Evolutionary conservation across 2,113 vertebrate genomes (phyloP).

Genomic region (Nerophis ophidion): DNA sequence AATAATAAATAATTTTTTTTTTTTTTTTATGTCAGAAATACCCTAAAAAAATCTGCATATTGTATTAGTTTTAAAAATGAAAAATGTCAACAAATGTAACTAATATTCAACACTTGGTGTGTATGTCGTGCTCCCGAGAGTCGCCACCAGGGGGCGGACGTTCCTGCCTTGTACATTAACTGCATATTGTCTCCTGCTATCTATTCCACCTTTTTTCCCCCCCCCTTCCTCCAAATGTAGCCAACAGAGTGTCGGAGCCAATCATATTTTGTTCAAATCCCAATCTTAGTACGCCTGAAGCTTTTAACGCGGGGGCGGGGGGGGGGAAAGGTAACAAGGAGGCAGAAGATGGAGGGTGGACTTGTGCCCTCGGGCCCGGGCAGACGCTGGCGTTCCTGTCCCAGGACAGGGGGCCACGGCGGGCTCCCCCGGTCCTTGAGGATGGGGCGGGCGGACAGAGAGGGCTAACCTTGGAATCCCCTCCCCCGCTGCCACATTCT

Average conservation of each 20-base stretch:
- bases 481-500: conserved; percentile 99
- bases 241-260: conserved; percentile 2
- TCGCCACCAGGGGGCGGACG: conserved; percentile 75
- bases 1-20: too few species aligned
- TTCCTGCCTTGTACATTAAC: conserved; percentile 91
- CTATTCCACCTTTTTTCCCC: conserved; percentile 4
- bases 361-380: conserved; percentile 64
- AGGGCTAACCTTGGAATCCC: conserved; percentile 99
- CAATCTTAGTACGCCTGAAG: conserved; percentile 18
- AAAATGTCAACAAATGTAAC: too few species aligned
- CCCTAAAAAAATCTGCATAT: too few species aligned
- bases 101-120: neutral
- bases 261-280: neutral
- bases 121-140: conserved; percentile 30
- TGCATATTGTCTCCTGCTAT: conserved; percentile 46
- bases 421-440: conserved; percentile 40
- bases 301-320: conserved; percentile 22
- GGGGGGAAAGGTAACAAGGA: too few species aligned
- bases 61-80: too few species aligned
- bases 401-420: conserved; percentile 50
- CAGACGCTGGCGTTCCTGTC: conserved; percentile 93
- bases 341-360: conserved; percentile 14
- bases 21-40: too few species aligned
- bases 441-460: conserved; percentile 87
- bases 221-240: conserved; percentile 8